Evolutionary conservation across 1,140 invertebrate genomes (phyloP), one percentile per base, ranked within the genome.

Genomic region (Neoseiulus cucumeris): DNA sequence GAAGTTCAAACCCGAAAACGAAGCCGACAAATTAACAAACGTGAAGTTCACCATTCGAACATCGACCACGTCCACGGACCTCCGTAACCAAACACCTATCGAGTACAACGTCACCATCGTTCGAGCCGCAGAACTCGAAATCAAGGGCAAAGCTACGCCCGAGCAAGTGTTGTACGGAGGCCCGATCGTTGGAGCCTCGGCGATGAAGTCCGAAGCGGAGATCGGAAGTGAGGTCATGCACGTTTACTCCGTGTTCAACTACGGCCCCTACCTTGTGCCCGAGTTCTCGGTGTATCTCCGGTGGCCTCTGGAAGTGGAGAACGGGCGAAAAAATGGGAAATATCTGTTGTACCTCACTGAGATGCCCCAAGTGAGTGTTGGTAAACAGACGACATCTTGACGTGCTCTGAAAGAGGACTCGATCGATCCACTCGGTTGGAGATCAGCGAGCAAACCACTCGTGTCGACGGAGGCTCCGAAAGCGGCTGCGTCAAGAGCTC

Each of bases 321-420:
- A 84, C 70, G 81, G 84, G 17, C 83, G 82, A 69, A 73, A 78
- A 14, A 79, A 84, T 70, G 88, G 87, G 44, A 93, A 94, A 75
- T 92, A 91, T 85, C 77, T 95, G 12, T 77, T 94, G 0, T 95
- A 95, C 73, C 78, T 92, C 44, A 89, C 91, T 75, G 83, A 85
- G 67, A 70, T 80, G 6, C 89, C 90, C 9, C 80, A 79, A 67
- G 76, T 79, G 64, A 69, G 71, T 44, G 70, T 64, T 30, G 14
- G 18, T 28, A 9, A 28, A 25, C 33, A 44, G 59, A n/a, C 7
- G 9, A 33, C 42, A 41, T 20, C 67, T 30, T 28, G 18, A 28
- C 41, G 68, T 29, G 17, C 51, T 9, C 12, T 59, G n/a, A 59
- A 59, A 25, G n/a, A n/a, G 5, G 25, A 18, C 39, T 28, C 51